A percentile compares a stretch with the other conserved stretches of the same genome.
phyloP scores from a whole-genome alignment of 2,797 vertebrate genomes.

The Sparidentex hasta region DNA sequence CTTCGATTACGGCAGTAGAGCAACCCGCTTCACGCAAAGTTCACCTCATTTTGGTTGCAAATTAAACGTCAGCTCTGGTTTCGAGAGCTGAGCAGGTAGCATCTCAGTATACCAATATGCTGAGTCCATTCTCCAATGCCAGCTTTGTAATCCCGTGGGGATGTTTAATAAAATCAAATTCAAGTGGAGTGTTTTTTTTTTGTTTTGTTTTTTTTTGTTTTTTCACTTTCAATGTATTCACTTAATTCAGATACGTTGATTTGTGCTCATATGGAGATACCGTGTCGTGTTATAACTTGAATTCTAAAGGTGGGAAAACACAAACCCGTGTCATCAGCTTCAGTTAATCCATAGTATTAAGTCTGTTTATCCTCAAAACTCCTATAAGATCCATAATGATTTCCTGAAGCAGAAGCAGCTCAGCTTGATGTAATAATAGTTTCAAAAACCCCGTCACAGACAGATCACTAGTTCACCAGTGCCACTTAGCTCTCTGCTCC shows the following conservation, averaged over 20 bases:
- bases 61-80: slow-evolving; percentile 81
- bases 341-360: slow-evolving; percentile 31
- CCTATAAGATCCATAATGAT: slow-evolving; percentile 15
- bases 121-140: slow-evolving; percentile 14
- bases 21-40: slow-evolving; percentile 76
- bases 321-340: slow-evolving; percentile 19
- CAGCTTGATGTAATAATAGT: slow-evolving; percentile 35
- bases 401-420: slow-evolving; percentile 20
- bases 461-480: slow-evolving; percentile 35
- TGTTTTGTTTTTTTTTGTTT: neutral
- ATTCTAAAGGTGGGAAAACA: neutral
- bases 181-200: neutral
- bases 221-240: slow-evolving; percentile 12
- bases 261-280: neutral
- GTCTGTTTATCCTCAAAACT: slow-evolving; percentile 14
- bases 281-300: slow-evolving; percentile 1
- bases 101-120: slow-evolving; percentile 64
- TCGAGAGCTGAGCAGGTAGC: slow-evolving; percentile 58
- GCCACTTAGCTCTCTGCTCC: slow-evolving; percentile 55
- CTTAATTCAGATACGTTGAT: slow-evolving; percentile 1
- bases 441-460: slow-evolving; percentile 40
- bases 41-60: slow-evolving; percentile 83
- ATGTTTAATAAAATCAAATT: slow-evolving; percentile 42
- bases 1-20: slow-evolving; percentile 73
- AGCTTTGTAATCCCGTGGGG: neutral